phyloP scores from a whole-genome alignment of 1,140 invertebrate species.

The Sarcophaga bullata region DNA sequence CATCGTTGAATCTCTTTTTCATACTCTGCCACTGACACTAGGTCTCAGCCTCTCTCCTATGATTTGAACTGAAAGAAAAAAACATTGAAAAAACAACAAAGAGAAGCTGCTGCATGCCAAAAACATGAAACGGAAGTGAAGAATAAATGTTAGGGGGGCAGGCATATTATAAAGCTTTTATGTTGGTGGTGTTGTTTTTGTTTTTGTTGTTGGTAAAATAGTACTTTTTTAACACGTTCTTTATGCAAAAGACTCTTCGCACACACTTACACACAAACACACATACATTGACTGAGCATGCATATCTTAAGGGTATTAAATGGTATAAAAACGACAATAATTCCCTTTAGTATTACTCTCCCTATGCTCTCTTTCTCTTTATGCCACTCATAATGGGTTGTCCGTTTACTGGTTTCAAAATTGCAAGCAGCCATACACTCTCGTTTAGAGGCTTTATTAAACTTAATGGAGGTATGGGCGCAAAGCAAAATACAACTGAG shows the following conservation, averaged over 20 bases:
- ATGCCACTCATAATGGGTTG: no score
- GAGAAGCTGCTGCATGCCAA: neutral
- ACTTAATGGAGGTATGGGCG: no score
- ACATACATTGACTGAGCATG: conserved; percentile 22
- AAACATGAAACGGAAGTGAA: neutral
- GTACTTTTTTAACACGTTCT: conserved; percentile 33
- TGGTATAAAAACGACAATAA: conserved; percentile 11
- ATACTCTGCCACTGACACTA: no score
- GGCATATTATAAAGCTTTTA: neutral
- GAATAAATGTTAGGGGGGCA: neutral
- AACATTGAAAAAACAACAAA: neutral
- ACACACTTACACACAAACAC: neutral
- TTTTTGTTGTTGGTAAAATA: neutral
- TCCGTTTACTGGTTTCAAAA: no score
- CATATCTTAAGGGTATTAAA: conserved; percentile 38
- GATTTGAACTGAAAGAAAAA: no score
- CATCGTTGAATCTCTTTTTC: neutral
- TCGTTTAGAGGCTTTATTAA: no score
- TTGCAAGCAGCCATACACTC: no score
- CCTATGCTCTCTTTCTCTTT: no score
- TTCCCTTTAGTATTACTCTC: neutral
- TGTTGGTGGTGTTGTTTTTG: no score
- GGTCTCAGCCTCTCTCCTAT: no score
- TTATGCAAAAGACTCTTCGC: neutral
- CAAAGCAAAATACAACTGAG: no score